These are phyloP conservation scores for Pogonomyrmex californicus DNA, from an alignment of 1,140 invertebrate genomes.

Conservation along the genomic window DNA sequence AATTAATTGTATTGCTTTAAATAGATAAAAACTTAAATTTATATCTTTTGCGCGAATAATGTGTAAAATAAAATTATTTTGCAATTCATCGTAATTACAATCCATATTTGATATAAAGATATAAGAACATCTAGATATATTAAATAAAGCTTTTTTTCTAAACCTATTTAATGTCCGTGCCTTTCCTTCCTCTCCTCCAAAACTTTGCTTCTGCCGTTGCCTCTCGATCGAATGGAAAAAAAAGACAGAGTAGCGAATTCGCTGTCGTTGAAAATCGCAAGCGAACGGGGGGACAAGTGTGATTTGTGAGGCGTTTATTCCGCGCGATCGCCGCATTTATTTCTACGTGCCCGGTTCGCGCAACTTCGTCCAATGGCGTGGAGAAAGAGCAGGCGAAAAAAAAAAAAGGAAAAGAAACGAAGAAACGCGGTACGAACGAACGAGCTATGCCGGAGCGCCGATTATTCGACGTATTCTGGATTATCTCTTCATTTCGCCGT, in stretches of 20 bases:
- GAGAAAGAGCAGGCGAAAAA: constrained; percentile 26
- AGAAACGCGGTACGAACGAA: constrained; percentile 24
- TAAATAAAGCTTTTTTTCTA: background rate
- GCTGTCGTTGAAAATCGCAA: constrained; percentile 60
- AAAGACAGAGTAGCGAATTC: constrained; percentile 47
- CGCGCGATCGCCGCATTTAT: constrained; percentile 66
- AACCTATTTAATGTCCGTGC: background rate
- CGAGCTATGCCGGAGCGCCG: constrained; percentile 4
- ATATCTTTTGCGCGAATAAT: background rate
- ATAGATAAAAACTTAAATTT: background rate
- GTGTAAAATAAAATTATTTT: constrained; percentile 18
- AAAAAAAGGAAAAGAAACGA: constrained; percentile 35
- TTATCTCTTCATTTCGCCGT: constrained; percentile 50
- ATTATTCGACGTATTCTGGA: constrained; percentile 54
- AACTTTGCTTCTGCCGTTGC: background rate
- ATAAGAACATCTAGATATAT: background rate
- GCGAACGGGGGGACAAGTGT: constrained; percentile 51
- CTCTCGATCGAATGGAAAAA: background rate
- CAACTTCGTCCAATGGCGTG: constrained; percentile 12
- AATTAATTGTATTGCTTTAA: background rate
- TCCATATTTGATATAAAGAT: background rate
- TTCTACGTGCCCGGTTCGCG: constrained; percentile 36
- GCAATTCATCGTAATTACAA: background rate
- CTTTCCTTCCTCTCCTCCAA: background rate
- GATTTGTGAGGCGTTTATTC: constrained; percentile 70